Conservation (phyloP, 2,113 vertebrate species). For the Anarhynchus alexandrinus region DNA sequence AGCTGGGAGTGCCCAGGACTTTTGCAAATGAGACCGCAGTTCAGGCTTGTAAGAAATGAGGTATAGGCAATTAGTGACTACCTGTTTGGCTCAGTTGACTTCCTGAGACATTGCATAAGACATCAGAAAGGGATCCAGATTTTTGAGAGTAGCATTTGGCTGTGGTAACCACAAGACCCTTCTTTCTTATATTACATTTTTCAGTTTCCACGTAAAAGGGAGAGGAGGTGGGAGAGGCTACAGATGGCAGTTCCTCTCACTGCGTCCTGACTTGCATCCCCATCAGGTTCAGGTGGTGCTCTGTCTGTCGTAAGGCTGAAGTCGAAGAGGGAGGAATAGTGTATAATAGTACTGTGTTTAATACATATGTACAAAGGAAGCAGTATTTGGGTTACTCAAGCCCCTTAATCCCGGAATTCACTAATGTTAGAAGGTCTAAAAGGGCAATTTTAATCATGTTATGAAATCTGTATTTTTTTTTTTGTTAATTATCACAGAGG, state of each 20-base stretch:
- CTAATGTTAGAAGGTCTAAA: neutral
- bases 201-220: neutral
- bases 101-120: neutral
- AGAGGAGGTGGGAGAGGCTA: neutral
- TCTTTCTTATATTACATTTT: neutral
- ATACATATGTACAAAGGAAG: neutral
- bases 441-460: neutral
- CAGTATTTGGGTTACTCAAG: neutral
- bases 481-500: neutral
- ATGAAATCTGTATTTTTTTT: neutral
- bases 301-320: neutral
- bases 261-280: neutral
- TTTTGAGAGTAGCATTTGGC: neutral
- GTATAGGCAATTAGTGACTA: neutral
- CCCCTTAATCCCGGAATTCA: neutral
- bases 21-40: neutral
- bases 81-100: neutral
- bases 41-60: neutral
- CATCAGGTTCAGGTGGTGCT: neutral
- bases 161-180: neutral
- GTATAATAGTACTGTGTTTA: neutral
- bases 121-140: neutral
- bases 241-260: neutral
- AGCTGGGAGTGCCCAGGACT: neutral
- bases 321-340: neutral